Percentiles rank a stretch among this genome's conserved stretches.
Conservation (phyloP, 2,888 invertebrate species). For the Polydrusus tereticollis region DNA sequence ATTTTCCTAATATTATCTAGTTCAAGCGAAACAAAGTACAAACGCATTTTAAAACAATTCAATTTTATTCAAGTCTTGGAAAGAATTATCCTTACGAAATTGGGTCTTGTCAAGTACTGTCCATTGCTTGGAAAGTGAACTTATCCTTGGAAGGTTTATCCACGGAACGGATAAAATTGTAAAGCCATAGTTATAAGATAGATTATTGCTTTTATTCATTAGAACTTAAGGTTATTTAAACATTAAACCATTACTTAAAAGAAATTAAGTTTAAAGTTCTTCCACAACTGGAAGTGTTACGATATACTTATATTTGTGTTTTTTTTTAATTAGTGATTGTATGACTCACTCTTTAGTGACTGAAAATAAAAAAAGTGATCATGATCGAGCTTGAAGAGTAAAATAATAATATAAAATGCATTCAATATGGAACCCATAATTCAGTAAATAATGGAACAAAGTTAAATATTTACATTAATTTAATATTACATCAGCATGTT, state of each 20-base stretch:
- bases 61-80: not conserved
- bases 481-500: slow-evolving; percentile 7
- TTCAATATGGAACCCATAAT: not conserved
- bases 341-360: no score
- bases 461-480: slow-evolving; percentile 20
- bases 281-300: no score
- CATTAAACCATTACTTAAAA: no score
- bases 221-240: no score
- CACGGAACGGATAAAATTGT: not conserved
- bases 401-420: not conserved
- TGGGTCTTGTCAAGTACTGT: not conserved
- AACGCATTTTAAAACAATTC: not conserved
- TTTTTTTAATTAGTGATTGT: no score
- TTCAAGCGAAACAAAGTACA: not conserved
- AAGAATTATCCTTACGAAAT: not conserved
- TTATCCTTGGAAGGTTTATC: not conserved
- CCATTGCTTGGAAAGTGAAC: not conserved
- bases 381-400: not conserved
- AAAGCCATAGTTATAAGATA: not conserved
- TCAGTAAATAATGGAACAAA: not conserved
- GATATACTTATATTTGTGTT: no score
- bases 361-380: no score
- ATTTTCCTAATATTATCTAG: no score
- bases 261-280: no score
- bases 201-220: not conserved